Conservation (phyloP, 2,113 vertebrate species). For the Stigmatopora nigra region DNA sequence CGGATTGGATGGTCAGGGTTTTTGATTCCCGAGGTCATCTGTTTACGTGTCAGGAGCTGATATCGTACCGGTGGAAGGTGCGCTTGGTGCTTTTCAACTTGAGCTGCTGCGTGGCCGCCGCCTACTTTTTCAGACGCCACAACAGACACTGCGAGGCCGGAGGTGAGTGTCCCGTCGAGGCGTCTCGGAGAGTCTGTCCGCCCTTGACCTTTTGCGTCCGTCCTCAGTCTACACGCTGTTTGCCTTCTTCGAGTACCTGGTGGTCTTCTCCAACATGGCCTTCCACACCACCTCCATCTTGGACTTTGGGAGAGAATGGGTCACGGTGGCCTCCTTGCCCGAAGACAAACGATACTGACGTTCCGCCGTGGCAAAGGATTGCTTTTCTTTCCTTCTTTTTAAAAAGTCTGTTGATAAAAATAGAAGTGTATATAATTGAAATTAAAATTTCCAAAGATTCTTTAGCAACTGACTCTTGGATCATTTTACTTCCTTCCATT, state of each 20-base stretch:
- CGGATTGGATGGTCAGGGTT: too few relatives aligned
- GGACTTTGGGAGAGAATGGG: slow-evolving; percentile 88
- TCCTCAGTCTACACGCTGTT: slow-evolving; percentile 84
- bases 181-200: background rate
- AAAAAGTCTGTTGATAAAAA: too few relatives aligned
- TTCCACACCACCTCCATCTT: slow-evolving; percentile 94
- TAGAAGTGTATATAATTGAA: too few relatives aligned
- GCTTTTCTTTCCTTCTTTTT: background rate
- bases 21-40: background rate
- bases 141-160: slow-evolving; percentile 84
- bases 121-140: slow-evolving; percentile 83
- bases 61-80: slow-evolving; percentile 80
- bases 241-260: slow-evolving; percentile 84
- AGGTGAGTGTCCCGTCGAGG: slow-evolving; percentile 67
- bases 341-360: slow-evolving; percentile 83
- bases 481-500: too few relatives aligned
- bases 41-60: slow-evolving; percentile 71
- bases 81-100: slow-evolving; percentile 82
- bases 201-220: background rate
- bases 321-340: slow-evolving; percentile 76
- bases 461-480: too few relatives aligned
- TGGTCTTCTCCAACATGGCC: slow-evolving; percentile 95
- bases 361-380: background rate
- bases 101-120: slow-evolving; percentile 62
- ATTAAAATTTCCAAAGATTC: too few relatives aligned